Base-by-base conservation (phyloP, 2,888 invertebrate genomes). In the Dinocampus coccinellae region DNA sequence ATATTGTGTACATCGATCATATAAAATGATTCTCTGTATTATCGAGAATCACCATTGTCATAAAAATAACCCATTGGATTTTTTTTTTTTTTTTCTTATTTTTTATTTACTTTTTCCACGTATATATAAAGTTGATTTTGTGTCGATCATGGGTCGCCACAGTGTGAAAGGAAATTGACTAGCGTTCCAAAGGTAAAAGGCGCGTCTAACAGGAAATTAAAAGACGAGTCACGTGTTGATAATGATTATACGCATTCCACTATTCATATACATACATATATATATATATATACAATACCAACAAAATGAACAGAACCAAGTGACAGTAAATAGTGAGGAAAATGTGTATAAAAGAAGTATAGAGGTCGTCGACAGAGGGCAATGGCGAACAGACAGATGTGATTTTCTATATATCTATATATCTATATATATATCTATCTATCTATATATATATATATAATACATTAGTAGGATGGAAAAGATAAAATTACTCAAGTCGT, bases 201-300 rank as follows among this genome's bases (percentile, higher is more conserved):
- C 70, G 77, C 73, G 76, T 78, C 79, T 73, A 73, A 69, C 81
- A 83, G 83, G 82, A 85, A 84, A 84, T 85, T 84, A 84, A 84
- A 83, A 81, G 47, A 20, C 47, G 81, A 83, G 84, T 85, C 84
- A 84, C 83, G 84, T 84, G 82, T 78, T 81, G 79, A 81, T 20
- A 47, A 47, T 84, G 84, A 85, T 84, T 84, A 85, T 84, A 83
- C 83, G 78, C 79, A 80, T 81, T 83, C 75, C 79, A 66, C 73
- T 77, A 69, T 72, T 70, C 60, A 55, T 73, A 58, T 58, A 24
- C 20, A 3, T 1, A n/a, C 16, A 20, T 1, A 57, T 24, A 57
- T 29, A 70, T 58, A 39, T 20, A 33, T 58, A 29, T 9, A 63
- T 22, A 36, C 29, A 16, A 10, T 26, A 29, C 36, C 34, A 33